Evolutionary conservation across 2,888 invertebrate species (phyloP), one percentile per base, ranked within the genome.

Genomic region (Pterostichus niger): DNA sequence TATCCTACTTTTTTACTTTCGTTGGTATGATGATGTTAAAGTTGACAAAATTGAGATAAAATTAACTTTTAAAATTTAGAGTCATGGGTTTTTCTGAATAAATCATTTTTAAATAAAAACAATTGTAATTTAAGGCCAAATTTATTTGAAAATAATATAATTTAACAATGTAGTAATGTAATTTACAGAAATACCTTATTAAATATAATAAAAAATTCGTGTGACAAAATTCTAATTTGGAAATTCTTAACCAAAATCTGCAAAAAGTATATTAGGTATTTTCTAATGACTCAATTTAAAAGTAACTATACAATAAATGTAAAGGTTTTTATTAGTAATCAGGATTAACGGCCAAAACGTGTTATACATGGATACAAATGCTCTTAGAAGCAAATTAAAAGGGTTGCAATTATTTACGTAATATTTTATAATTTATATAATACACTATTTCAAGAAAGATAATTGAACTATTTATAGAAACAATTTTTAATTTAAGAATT

Each of bases 61-160:
- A 7, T 40, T 40, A 40, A 35, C 3, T 35, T 6, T 6, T 46
- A 11, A 10, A 49, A 13, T 49, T 49, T 49, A 5, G 13, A 9
- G 49, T 49, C 13, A 5, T 49, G 49, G 49, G 49, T 49, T 49
- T 49, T 49, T n/a, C 49, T 2, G 13, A 49, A 40, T 40, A 40
- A 9, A 7, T 40, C 40, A 40, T 40, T 40, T 6, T 49, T 11
- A 59, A 24, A 31, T 64, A 64, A 64, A 64, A 64, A 64, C 64
- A 64, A 64, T 35, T 64, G 64, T 64, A 64, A 35, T 64, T 64
- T 33, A 64, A n/a, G 49, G 49, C 49, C 49, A 49, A 6, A 40
- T 40, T 59, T 59, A 59, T 59, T 59, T 40, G 2, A 49, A 49
- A 49, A 11, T 13, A n/a, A 49, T 49, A 49, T 49, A 49, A 49